Conservation (phyloP, 2,888 invertebrate species). For the Drosophila anomelani region DNA sequence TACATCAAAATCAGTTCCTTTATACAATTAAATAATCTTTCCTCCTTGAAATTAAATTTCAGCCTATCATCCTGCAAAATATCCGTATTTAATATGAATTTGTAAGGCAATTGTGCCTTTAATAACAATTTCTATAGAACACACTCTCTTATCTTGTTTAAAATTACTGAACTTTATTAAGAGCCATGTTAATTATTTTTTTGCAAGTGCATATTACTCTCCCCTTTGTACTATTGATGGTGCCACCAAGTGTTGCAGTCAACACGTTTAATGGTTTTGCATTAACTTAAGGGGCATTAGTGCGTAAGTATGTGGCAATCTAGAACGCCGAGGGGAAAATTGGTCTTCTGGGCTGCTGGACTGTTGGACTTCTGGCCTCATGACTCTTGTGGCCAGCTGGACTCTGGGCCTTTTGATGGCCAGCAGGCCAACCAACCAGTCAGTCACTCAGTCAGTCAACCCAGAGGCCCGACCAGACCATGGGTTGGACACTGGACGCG, state of each 20-base stretch:
- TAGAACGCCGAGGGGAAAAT: conserved; percentile 48
- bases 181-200: neutral
- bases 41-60: neutral
- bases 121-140: neutral
- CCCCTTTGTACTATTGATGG: conserved; percentile 21
- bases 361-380: conserved; percentile 8
- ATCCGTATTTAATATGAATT: neutral
- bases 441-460: conserved; percentile 34
- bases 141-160: conserved; percentile 8
- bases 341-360: conserved; percentile 15
- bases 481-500: conserved; percentile 53
- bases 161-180: conserved; percentile 20
- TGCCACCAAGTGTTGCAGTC: conserved; percentile 71
- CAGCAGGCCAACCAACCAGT: conserved; percentile 46
- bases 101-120: too few species aligned
- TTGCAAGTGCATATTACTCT: conserved; percentile 12
- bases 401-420: conserved; percentile 30
- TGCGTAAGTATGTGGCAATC: conserved; percentile 71
- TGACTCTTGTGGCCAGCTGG: conserved; percentile 11
- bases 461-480: conserved; percentile 36
- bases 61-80: neutral
- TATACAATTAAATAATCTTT: neutral
- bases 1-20: neutral
- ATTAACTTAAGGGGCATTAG: conserved; percentile 72
- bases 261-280: conserved; percentile 71